Base-by-base conservation (phyloP, 2,888 invertebrate species). In the Sarcophaga caerulescens region DNA sequence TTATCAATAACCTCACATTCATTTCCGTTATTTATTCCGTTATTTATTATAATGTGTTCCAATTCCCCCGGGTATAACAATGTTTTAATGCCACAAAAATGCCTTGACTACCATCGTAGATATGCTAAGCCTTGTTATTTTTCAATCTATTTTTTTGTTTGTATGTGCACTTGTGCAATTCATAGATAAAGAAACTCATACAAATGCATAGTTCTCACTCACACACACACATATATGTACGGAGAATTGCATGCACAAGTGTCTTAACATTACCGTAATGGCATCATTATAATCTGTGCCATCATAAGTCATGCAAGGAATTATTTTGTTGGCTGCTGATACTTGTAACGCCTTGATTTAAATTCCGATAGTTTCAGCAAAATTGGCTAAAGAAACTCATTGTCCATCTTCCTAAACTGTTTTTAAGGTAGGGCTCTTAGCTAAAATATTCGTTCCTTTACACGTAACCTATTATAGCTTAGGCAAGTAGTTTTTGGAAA, bases 61-160 rank as follows among this genome's bases (percentile, higher is more conserved):
- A 57, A 62, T 80, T 81, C 66, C 52, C 5, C 47, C 66, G 25
- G 35, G 79, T 65, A 74, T 73, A 83, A 81, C 81, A 81, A 63
- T 68, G 78, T 62, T 73, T 78, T 78, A 84, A 75, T 80, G 75
- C 25, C 35, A 60, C 6, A 60, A 81, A 81, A 52, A 69, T n/a
- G n/a, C 83, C 68, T 77, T 76, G 83, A 82, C 83, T 85, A 84
- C 81, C 70, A 81, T 78, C 81, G 60, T 65, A 81, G 75, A 77
- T 79, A 89, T 89, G 89, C 90, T 90, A 89, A 91, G 90, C 90
- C 89, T n/a, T 70, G 25, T 23, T 70, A 57, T 76, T 71, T 76
- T 76, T 60, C 63, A 65, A 47, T 79, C 35, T 81, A 60, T 60
- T 73, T 66, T 62, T 73, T 63, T 68, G 12, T 69, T 57, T 73